Base-by-base conservation (phyloP, 2,797 vertebrate species). In the Octomys mimax region DNA sequence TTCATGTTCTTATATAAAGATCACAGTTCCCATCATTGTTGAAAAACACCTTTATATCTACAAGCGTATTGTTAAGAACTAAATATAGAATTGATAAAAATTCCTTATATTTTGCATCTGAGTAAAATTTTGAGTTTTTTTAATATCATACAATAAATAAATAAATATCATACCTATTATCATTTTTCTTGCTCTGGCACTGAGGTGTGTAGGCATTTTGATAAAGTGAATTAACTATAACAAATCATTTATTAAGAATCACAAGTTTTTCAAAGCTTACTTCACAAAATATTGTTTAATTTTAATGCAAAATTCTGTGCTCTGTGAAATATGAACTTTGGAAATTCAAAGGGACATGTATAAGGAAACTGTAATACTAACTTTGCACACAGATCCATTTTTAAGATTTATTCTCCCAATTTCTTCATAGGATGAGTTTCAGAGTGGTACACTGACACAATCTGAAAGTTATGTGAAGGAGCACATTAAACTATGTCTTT, bases 1-100 rank as follows among this genome's bases (percentile, higher is more conserved):
- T 81, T 93, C 16, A 77, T 42, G 64, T 26, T 54, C 68, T 81
- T 89, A 89, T 87, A n/a, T 77, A 87, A 84, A 82, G 79, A 87
- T 93, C 59, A 79, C 2, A 66, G 11, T 66, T 81, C 9, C 46
- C 70, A 52, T 33, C 10, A 77, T 0, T 59, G 13, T 13, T 79
- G 13, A 75, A 78, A 22, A 93, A 88, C 21, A 75, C 3, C 13
- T 85, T 70, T 14, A 96, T 16, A 87, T 59, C 19, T 70, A 86
- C 0, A 92, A 4, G 0, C 79, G 49, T 52, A 85, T 82, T 52
- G 90, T 49, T 31, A 95, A 14, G 4, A 95, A 87, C 91, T 78
- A 81, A 54, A 46, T 16, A 59, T 54, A 16, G 81, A 87, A 85
- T 95, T 93, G 83, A 88, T 26, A 66, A 90, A 18, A 77, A 87